These are phyloP conservation scores for Drosophila hamatofila DNA, from an alignment of 2,888 invertebrate species.

Conservation along the genomic window DNA sequence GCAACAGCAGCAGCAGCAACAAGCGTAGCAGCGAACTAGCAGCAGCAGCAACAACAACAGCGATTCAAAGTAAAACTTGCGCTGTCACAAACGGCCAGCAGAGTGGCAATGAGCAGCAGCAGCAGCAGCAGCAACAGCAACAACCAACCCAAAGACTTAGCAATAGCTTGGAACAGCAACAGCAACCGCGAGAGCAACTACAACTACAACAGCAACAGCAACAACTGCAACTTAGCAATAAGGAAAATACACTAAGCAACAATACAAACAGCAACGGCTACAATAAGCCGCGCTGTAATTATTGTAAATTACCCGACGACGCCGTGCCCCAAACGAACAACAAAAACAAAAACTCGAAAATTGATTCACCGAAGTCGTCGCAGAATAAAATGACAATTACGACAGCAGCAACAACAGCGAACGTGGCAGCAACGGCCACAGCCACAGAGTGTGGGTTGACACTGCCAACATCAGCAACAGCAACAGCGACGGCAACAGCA, in stretches of 20 bases:
- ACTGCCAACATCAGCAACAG: constrained; percentile 43
- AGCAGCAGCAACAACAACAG: constrained; percentile 53
- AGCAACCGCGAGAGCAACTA: constrained; percentile 45
- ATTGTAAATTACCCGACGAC: constrained; percentile 80
- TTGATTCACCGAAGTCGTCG: constrained; percentile 76
- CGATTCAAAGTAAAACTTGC: constrained; percentile 70
- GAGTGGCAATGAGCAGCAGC: constrained; percentile 73
- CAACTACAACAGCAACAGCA: constrained; percentile 58
- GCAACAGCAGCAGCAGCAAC: constrained; percentile 43
- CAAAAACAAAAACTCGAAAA: constrained; percentile 67
- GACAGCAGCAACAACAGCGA: constrained; percentile 66
- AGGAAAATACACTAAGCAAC: constrained; percentile 77
- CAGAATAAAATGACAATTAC: constrained; percentile 80
- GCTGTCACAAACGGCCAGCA: constrained; percentile 73
- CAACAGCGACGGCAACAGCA: constrained; percentile 34
- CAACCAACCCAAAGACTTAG: constrained; percentile 83
- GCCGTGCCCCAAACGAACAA: constrained; percentile 76
- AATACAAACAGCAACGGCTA: constrained; percentile 51
- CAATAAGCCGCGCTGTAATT: constrained; percentile 78
- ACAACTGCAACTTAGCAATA: constrained; percentile 74
- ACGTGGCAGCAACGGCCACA: constrained; percentile 61
- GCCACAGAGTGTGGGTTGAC: constrained; percentile 80
- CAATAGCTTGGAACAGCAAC: constrained; percentile 72
- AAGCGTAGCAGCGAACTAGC: constrained; percentile 45
- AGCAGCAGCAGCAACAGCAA: constrained; percentile 64